These are phyloP conservation scores for Idaea aversata DNA, from an alignment of 2,888 invertebrate genomes.

Conservation along the genomic window DNA sequence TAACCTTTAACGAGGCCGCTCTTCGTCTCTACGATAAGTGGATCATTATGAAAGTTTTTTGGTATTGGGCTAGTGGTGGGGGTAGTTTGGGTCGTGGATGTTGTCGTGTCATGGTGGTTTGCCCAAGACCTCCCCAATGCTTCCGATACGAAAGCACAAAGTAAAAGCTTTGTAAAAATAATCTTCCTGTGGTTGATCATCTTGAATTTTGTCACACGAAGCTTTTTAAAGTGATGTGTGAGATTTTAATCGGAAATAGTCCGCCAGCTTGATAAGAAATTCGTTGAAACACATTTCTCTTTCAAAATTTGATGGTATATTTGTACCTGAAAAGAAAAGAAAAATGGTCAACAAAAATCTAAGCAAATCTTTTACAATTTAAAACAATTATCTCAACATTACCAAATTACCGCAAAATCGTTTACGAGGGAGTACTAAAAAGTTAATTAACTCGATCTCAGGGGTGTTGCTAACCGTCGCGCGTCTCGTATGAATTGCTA, in stretches of 20 bases:
- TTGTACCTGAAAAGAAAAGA: slow-evolving; percentile 52
- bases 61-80: slow-evolving; percentile 70
- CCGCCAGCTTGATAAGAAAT: slow-evolving; percentile 65
- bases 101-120: slow-evolving; percentile 75
- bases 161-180: slow-evolving; percentile 67
- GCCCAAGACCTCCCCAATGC: slow-evolving; percentile 73
- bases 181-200: slow-evolving; percentile 68
- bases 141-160: slow-evolving; percentile 56
- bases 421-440: slow-evolving; percentile 4
- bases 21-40: slow-evolving; percentile 90
- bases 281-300: slow-evolving; percentile 73
- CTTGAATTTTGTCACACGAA: slow-evolving; percentile 36
- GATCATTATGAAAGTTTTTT: slow-evolving; percentile 82
- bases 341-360: slow-evolving; percentile 7
- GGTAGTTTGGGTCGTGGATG: slow-evolving; percentile 73
- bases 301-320: neutral
- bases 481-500: slow-evolving; percentile 17
- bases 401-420: neutral
- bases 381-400: neutral
- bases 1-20: slow-evolving; percentile 90
- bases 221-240: slow-evolving; percentile 49
- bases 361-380: slow-evolving; percentile 10
- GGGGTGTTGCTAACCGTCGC: slow-evolving; percentile 4
- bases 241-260: slow-evolving; percentile 64
- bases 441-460: slow-evolving; percentile 6